These are phyloP conservation scores for Epizoanthus fatuus DNA, from an alignment of 92 coral and sea anemone species.

Conservation along the genomic window DNA sequence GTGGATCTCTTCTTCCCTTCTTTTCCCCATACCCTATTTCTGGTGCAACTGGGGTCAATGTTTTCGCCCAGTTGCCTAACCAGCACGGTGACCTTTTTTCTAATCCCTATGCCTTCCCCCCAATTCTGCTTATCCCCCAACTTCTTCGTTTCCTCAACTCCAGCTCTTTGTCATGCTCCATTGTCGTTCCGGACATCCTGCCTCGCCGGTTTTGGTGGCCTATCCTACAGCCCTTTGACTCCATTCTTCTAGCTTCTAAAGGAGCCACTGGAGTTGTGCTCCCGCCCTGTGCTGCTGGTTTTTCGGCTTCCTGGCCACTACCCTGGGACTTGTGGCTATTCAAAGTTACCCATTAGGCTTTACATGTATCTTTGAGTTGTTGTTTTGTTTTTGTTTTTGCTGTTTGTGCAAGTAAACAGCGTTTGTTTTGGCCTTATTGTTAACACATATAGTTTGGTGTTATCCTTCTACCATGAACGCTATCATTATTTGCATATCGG, in stretches of 20 bases:
- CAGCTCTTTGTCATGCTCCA: constrained; percentile 17
- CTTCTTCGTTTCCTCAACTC: constrained; percentile 34
- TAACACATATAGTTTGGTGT: too few species aligned
- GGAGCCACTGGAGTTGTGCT: constrained; percentile 39
- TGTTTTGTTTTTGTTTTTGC: too few species aligned
- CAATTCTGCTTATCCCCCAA: constrained; percentile 36
- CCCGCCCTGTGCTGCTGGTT: constrained; percentile 24
- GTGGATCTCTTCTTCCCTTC: constrained; percentile 55
- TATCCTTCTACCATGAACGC: not conserved
- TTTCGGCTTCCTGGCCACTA: constrained; percentile 44
- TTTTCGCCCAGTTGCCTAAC: constrained; percentile 55
- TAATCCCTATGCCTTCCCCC: constrained; percentile 49
- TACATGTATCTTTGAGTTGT: too few species aligned
- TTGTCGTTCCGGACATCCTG: constrained; percentile 71
- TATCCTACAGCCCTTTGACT: constrained; percentile 11
- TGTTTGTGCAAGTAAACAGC: too few species aligned
- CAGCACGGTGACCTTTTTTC: constrained; percentile 38
- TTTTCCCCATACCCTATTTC: constrained; percentile 56
- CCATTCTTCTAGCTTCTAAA: constrained; percentile 19
- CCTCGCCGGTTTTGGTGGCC: constrained; percentile 75
- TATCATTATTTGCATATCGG: not conserved
- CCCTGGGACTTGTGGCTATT: constrained; percentile 36
- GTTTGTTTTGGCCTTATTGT: not conserved
- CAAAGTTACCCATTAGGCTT: too few species aligned
- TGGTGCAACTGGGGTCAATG: constrained; percentile 45